Conservation (phyloP, 2,888 invertebrate genomes). For the Gandaritis pyraliata region DNA sequence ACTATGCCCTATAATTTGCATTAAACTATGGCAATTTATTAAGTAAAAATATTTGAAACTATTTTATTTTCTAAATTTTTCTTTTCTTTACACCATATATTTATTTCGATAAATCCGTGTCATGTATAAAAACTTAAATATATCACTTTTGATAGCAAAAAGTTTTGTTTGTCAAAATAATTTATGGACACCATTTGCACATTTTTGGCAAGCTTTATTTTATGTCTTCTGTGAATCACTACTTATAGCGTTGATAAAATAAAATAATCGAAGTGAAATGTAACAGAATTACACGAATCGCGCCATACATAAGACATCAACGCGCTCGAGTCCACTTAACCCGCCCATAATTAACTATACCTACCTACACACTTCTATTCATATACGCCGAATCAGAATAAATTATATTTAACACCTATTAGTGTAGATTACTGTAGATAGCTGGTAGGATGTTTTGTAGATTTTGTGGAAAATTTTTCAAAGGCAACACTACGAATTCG, state of each 20-base stretch:
- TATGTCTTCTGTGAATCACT: not conserved
- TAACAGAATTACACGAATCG: no score
- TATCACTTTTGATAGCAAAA: no score
- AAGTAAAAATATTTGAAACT: no score
- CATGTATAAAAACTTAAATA: no score
- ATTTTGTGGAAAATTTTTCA: not conserved
- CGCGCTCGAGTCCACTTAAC: constrained; percentile 51
- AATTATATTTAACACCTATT: not conserved
- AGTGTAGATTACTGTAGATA: not conserved
- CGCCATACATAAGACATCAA: constrained; percentile 71
- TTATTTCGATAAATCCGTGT: no score
- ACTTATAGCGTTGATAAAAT: no score
- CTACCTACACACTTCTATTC: constrained; percentile 5
- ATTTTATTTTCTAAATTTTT: no score
- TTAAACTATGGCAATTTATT: no score
- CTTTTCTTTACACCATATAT: no score
- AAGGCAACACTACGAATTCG: not conserved
- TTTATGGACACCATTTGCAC: constrained; percentile 1
- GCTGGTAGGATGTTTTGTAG: not conserved
- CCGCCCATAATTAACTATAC: constrained; percentile 12
- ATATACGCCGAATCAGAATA: not conserved
- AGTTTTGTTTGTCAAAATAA: not conserved
- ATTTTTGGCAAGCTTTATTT: not conserved
- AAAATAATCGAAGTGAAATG: no score
- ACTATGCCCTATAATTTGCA: no score